Percentiles rank a stretch among this genome's conserved stretches.
Evolutionary conservation across 2,113 vertebrate genomes (phyloP).

Genomic region (Mastomys coucha): DNA sequence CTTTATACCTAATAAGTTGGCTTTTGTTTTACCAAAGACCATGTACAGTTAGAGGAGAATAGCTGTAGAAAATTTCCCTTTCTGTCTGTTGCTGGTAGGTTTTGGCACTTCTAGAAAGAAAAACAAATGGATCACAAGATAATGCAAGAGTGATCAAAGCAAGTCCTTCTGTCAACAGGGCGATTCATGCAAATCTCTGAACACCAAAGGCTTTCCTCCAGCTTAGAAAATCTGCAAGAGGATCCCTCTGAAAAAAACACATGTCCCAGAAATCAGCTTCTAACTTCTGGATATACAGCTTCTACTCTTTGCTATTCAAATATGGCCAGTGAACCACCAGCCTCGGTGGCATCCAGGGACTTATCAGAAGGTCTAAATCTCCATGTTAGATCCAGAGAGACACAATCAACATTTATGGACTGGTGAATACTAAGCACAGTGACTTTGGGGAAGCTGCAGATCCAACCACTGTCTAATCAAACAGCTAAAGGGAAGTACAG

Average conservation of each 20-base stretch:
- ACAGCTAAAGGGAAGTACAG: not conserved
- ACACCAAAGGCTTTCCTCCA: slow-evolving; percentile 36
- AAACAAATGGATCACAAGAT: slow-evolving; percentile 74
- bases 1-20: slow-evolving; percentile 40
- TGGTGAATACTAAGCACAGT: not conserved
- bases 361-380: not conserved
- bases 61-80: slow-evolving; percentile 49
- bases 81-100: slow-evolving; percentile 42
- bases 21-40: slow-evolving; percentile 41
- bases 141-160: slow-evolving; percentile 66
- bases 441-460: not conserved
- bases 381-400: not conserved
- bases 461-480: not conserved
- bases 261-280: slow-evolving; percentile 48
- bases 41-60: not conserved
- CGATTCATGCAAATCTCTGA: slow-evolving; percentile 55
- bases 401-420: not conserved
- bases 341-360: not conserved
- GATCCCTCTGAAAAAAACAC: not conserved
- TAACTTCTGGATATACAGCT: slow-evolving; percentile 11
- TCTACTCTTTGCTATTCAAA: not conserved
- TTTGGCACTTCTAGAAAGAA: slow-evolving; percentile 73
- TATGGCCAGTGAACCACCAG: not conserved
- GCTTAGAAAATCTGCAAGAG: slow-evolving; percentile 3
- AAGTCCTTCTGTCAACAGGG: slow-evolving; percentile 68